Evolutionary conservation across 2,888 invertebrate species (phyloP), one percentile per base, ranked within the genome.

Genomic region (Mechanitis mazaeus): DNA sequence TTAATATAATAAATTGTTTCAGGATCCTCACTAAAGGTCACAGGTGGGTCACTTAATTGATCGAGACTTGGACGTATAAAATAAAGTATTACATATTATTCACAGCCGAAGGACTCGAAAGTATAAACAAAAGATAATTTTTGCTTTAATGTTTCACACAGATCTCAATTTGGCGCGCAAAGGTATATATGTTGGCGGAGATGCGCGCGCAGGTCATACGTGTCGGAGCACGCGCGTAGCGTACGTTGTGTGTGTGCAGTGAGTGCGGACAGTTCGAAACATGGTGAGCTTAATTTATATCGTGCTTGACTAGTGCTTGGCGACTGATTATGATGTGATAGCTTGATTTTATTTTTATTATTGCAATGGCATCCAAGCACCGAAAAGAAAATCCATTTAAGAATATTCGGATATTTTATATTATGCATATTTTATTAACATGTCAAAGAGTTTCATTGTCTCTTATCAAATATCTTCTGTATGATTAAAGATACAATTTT

Each of bases 161-260:
- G 31, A 20, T 20, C 28, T 50, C 6, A 47, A 60, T 67, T 66
- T 64, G 65, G 61, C 62, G 55, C 58, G 58, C 63, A 69, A 71
- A 66, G 70, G 71, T 74, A 73, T 74, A 74, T 73, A 73, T 73
- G 63, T 67, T 63, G 58, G 68, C 35, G 69, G 50, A 58, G 70
- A 70, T 61, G 64, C 68, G 68, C 68, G 68, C 65, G 63, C 68
- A 61, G 63, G 68, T 70, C 72, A 71, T 67, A 69, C 70, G 72
- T 64, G 69, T 57, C 55, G 55, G 64, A 64, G 64, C 64, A 60
- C 64, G 69, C 69, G 68, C 64, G 58, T 60, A 61, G 60, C 57
- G 59, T 61, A 65, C 65, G 66, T 70, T 68, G 72, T 69, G 64
- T 71, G 69, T 69, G 70, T 74, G 74, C 73, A 72, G 73, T 74